phyloP scores from a whole-genome alignment of 2,888 invertebrate genomes.

The Heliconius ismenius region DNA sequence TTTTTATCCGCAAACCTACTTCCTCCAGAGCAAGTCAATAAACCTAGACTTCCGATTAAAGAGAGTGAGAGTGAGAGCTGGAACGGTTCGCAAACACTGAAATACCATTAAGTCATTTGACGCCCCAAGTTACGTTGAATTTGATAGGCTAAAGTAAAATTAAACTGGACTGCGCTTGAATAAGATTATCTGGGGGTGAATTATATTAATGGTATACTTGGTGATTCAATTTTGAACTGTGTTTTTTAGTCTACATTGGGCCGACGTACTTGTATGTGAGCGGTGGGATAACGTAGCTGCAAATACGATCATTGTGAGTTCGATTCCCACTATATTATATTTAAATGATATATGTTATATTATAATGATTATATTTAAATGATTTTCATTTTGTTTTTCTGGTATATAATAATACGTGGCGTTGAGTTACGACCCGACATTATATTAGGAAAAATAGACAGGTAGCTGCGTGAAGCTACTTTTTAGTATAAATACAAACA shows the following conservation, averaged over 20 bases:
- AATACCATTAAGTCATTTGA: slow-evolving; percentile 74
- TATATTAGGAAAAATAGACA: not conserved
- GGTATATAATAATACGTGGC: too few relatives aligned
- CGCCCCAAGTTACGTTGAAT: slow-evolving; percentile 63
- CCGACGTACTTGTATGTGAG: too few relatives aligned
- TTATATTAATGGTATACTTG: slow-evolving; percentile 38
- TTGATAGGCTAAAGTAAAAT: slow-evolving; percentile 57
- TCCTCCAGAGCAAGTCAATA: slow-evolving; percentile 31
- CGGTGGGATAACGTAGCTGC: not conserved
- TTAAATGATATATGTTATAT: too few relatives aligned
- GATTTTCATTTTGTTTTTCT: not conserved
- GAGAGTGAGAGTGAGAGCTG: slow-evolving; percentile 66
- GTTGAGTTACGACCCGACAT: not conserved
- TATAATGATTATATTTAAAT: not conserved
- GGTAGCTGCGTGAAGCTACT: not conserved
- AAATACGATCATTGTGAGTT: not conserved
- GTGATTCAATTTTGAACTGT: slow-evolving; percentile 5
- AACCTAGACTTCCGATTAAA: slow-evolving; percentile 59
- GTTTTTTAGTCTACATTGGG: not conserved
- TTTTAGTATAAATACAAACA: too few relatives aligned
- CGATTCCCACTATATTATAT: not conserved
- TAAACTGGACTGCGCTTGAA: slow-evolving; percentile 42
- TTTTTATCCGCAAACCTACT: slow-evolving; percentile 12
- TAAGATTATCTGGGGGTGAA: slow-evolving; percentile 39
- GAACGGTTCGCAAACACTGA: slow-evolving; percentile 71